These are phyloP conservation scores for Drosophila subobscura DNA, from an alignment of 1,140 invertebrate species.

Conservation along the genomic window DNA sequence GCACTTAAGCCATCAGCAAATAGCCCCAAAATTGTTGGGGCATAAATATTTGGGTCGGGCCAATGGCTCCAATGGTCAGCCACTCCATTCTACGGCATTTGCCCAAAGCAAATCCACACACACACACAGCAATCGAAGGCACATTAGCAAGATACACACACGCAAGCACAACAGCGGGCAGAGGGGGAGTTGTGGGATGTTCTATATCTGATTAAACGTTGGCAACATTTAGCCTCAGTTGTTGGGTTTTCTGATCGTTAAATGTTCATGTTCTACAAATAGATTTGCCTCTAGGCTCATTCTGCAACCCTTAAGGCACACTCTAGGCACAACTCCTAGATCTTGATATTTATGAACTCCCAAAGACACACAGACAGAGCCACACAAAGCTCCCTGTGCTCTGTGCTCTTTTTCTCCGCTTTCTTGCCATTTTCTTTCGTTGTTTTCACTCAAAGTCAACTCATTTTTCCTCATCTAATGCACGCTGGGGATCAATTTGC, in stretches of 20 bases:
- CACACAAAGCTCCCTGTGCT: constrained; percentile 8
- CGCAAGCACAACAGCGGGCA: constrained; percentile 10
- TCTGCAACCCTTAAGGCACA: not conserved
- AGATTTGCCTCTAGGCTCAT: not conserved
- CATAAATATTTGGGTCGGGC: constrained; percentile 60
- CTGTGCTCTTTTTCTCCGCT: constrained; percentile 7
- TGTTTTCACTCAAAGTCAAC: constrained; percentile 74
- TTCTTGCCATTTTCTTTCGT: constrained; percentile 23
- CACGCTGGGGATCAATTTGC: constrained; percentile 81
- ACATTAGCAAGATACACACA: constrained; percentile 27
- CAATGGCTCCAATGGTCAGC: not conserved
- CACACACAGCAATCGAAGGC: constrained; percentile 30
- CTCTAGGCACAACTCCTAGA: constrained; percentile 8
- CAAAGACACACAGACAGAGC: constrained; percentile 16
- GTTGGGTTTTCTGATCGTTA: no score
- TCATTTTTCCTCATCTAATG: constrained; percentile 83
- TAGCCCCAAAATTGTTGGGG: constrained; percentile 41
- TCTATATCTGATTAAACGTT: no score
- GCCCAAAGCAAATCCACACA: constrained; percentile 32
- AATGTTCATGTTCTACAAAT: no score
- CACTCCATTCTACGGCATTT: not conserved
- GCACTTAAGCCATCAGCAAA: constrained; percentile 48
- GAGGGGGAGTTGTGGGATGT: no score
- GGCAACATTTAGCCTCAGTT: no score
- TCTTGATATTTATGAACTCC: constrained; percentile 44